Evolutionary conservation across 2,797 vertebrate species (phyloP).

Genomic region (Brachyrhaphis roseni): DNA sequence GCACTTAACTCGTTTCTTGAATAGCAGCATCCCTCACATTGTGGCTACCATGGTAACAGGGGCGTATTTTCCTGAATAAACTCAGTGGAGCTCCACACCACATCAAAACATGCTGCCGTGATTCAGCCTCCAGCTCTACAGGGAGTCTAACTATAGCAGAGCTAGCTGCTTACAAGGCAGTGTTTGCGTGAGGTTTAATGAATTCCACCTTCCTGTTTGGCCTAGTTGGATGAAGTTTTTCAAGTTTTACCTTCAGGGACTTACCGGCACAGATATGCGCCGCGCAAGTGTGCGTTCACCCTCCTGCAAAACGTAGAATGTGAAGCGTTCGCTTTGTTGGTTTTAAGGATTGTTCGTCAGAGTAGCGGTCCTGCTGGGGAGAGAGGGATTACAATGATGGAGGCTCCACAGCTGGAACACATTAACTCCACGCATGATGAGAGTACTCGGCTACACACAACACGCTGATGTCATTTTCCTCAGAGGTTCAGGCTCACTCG

Average conservation of each 20-base stretch:
- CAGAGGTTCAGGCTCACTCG: constrained; percentile 42
- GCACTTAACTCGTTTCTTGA: constrained; percentile 46
- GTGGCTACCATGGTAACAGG: constrained; percentile 74
- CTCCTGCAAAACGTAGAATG: constrained; percentile 15
- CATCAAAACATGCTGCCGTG: constrained; percentile 72
- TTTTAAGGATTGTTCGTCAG: constrained; percentile 22
- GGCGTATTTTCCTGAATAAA: constrained; percentile 73
- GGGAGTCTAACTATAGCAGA: constrained; percentile 69
- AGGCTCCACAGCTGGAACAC: constrained; percentile 69
- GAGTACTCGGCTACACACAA: constrained; percentile 52
- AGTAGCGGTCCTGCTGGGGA: constrained; percentile 31
- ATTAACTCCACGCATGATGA: constrained; percentile 69
- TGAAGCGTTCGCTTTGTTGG: constrained; percentile 17
- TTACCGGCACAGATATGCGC: constrained; percentile 22
- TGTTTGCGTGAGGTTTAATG: constrained; percentile 57
- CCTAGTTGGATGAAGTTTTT: constrained; percentile 54
- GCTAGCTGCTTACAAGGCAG: constrained; percentile 74
- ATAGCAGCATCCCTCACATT: constrained; percentile 72
- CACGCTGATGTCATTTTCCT: constrained; percentile 70
- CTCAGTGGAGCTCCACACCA: constrained; percentile 57
- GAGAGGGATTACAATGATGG: constrained; percentile 30
- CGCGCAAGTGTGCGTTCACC: constrained; percentile 10
- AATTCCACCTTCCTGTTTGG: constrained; percentile 64
- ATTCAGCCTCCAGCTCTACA: constrained; percentile 70
- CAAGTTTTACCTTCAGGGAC: constrained; percentile 48